phyloP scores from a whole-genome alignment of 2,888 invertebrate species.

The Apamea sordens region DNA sequence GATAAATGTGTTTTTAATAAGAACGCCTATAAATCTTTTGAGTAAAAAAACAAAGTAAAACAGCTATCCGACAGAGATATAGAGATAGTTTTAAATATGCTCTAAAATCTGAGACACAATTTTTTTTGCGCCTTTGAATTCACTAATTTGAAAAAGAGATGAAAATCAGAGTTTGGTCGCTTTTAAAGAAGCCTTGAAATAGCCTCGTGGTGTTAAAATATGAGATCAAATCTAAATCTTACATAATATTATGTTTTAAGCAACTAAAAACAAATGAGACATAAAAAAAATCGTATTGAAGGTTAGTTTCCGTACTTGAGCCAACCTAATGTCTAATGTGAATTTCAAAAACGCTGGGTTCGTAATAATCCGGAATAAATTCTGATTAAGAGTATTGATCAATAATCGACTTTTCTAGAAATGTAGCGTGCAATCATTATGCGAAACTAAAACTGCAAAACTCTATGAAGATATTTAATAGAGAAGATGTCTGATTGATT shows the following conservation, averaged over 20 bases:
- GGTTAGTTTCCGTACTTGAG: background rate
- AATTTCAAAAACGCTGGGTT: background rate
- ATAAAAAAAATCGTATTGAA: background rate
- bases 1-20: too few relatives aligned
- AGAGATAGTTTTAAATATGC: too few relatives aligned
- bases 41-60: too few relatives aligned
- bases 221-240: background rate
- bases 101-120: too few relatives aligned
- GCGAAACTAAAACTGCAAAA: background rate
- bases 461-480: constrained; percentile 1
- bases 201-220: background rate
- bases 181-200: background rate
- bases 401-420: background rate
- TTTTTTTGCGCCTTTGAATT: background rate
- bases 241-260: background rate
- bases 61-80: too few relatives aligned
- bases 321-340: background rate
- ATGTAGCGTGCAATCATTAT: too few relatives aligned
- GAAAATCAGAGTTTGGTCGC: background rate
- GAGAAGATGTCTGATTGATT: background rate
- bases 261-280: background rate
- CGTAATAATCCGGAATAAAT: background rate
- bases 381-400: background rate
- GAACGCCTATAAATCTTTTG: too few relatives aligned
- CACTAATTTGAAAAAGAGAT: background rate